These are phyloP conservation scores for Mormyrops attenuatus DNA, from an alignment of 2,797 vertebrate species.

Conservation along the genomic window DNA sequence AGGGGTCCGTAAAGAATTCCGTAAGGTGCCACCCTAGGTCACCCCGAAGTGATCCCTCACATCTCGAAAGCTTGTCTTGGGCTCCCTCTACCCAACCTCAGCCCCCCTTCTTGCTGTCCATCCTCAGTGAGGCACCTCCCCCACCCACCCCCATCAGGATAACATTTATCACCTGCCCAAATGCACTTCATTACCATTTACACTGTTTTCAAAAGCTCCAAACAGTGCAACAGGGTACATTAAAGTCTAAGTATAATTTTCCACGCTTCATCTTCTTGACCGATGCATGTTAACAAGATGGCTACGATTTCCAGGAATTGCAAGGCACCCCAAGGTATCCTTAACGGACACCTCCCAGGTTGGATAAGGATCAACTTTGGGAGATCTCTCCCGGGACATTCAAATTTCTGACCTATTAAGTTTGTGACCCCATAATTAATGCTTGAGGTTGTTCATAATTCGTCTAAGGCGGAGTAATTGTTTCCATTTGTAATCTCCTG, in stretches of 20 bases:
- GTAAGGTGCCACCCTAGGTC: neutral
- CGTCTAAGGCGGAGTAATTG: conserved; percentile 11
- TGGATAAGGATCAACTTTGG: neutral
- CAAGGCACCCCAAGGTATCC: neutral
- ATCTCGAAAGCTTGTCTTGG: neutral
- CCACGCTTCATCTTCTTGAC: neutral
- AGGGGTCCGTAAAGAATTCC: neutral
- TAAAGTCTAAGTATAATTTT: neutral
- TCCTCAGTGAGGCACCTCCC: neutral
- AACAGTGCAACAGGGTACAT: neutral
- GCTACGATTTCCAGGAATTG: neutral
- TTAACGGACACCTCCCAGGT: neutral
- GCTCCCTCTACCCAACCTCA: neutral
- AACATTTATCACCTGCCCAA: neutral
- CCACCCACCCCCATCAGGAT: neutral
- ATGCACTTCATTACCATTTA: neutral
- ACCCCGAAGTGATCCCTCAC: neutral
- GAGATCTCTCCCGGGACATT: neutral
- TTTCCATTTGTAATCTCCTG: conserved; percentile 19
- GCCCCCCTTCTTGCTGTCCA: neutral
- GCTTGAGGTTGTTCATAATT: neutral
- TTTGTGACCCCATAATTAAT: conserved; percentile 18
- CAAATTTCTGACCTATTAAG: conserved; percentile 10
- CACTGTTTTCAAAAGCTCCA: neutral
- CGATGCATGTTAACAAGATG: neutral